Evolutionary conservation across 2,888 invertebrate genomes (phyloP), one percentile per base, ranked within the genome.

Genomic region (Crepidodera aurea): DNA sequence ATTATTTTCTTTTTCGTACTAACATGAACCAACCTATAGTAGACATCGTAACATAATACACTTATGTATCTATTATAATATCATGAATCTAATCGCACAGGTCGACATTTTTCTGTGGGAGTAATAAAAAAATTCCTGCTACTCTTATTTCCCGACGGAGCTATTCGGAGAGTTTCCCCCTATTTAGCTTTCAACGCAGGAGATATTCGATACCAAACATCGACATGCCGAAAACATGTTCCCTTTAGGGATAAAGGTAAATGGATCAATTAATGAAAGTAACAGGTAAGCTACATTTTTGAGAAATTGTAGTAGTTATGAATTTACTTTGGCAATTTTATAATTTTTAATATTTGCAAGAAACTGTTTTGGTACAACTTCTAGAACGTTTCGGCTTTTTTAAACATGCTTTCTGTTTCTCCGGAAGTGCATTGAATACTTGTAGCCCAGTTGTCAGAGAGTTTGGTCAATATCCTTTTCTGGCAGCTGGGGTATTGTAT

Each of bases 71-170:
- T 8, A 10, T 32, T 32, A 32, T 2, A 32, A 40, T 10, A 40
- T 6, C 16, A 10, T 40, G 40, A 8, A 40, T 5, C 15, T 40
- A 18, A 40, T 40, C 16, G 40, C 16, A 6, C 7, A 2, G 16
- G 15, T 40, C 18, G 40, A 40, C 40, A 40, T 40, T 40, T 15
- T 40, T 15, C 18, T 16, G 18, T 5, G 8, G 40, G 8, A 40
- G 40, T 40, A 40, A 18, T 40, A 40, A 40, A 40, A 40, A 40
- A 13, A 16, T 40, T 40, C 40, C 2, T 40, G 40, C 40, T 16
- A 40, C 40, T 16, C 40, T 5, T 10, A 40, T 40, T 40, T 40
- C 40, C 40, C 40, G 15, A 10, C 7, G 16, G 40, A 40, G 40
- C 13, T 16, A 15, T 40, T 16, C 15, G 15, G 2, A 15, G 4